Base-by-base conservation (phyloP, 2,113 vertebrate genomes). In the Pampusana beccarii region DNA sequence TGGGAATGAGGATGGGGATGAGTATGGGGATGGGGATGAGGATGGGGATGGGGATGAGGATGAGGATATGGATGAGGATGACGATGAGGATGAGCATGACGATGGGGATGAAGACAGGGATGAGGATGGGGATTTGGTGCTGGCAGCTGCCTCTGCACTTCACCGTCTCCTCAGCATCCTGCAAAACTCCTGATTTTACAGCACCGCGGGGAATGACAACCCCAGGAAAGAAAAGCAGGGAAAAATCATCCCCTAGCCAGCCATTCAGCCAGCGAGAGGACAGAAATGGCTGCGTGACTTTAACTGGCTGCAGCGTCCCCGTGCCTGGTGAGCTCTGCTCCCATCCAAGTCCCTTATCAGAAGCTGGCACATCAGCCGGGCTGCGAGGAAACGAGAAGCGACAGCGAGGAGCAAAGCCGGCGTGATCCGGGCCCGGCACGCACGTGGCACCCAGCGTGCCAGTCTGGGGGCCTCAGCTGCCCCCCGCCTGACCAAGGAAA, bases 391-490 rank as follows among this genome's bases (percentile, higher is more conserved):
- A 95, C 28, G 10, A 88, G 93, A 90, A 83, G 91, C 58, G 93
- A 94, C 94, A 95, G 97, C 67, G 12, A 82, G 84, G 72, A 66
- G 74, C 95, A 93, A 93, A 97, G 94, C 94, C 74, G 50, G 80
- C 44, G 80, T 67, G 94, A 96, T 96, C 96, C 92, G 83, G 69
- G 10, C 60, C 1, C 11, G 82, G 82, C 21, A 0, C 2, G 44
- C 95, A 96, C 88, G 94, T 95, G 95, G 96, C 86, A 24, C 78
- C 94, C 91, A 84, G 86, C 73, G 86, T 93, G 95, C 86, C 93
- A 58, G 78, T 44, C 90, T 40, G 78, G 89, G 94, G 92, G 80
- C 70, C 81, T 89, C 94, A 72, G 82, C 93, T 86, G 74, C 16
- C 71, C 94, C 94, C 90, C 48, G 10, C 78, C 89, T 10, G 70